These are phyloP conservation scores for Thinocorus orbignyianus DNA, from an alignment of 2,113 vertebrate genomes.

Conservation along the genomic window DNA sequence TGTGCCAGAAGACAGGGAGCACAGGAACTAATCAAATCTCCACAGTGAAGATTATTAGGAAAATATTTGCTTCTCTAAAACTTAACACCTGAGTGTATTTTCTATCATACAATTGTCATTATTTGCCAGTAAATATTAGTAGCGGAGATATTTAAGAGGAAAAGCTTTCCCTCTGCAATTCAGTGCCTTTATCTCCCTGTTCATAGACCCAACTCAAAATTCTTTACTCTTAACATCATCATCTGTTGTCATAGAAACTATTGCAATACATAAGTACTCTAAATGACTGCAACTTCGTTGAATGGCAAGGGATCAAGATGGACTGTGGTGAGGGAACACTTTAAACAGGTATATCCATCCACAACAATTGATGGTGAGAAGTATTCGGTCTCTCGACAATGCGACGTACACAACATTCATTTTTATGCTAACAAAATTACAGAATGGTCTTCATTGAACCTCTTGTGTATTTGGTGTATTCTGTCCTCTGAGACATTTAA, in stretches of 20 bases:
- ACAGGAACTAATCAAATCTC: not conserved
- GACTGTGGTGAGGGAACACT: constrained; percentile 40
- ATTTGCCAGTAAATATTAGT: constrained; percentile 31
- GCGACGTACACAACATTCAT: not conserved
- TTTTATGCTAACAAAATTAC: constrained; percentile 14
- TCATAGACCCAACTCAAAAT: constrained; percentile 68
- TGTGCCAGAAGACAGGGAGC: not conserved
- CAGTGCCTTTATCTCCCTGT: constrained; percentile 60
- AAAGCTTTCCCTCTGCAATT: constrained; percentile 36
- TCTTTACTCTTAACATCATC: constrained; percentile 73
- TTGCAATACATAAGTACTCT: constrained; percentile 67
- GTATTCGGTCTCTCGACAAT: not conserved
- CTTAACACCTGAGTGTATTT: not conserved
- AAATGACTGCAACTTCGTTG: constrained; percentile 70
- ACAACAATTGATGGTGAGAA: not conserved
- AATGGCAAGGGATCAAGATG: constrained; percentile 66
- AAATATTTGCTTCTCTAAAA: not conserved
- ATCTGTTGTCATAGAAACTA: constrained; percentile 78
- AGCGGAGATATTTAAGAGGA: not conserved
- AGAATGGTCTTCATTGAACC: not conserved
- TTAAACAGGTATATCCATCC: constrained; percentile 17
- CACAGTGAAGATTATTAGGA: not conserved
- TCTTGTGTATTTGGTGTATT: constrained; percentile 43
- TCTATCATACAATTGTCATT: not conserved
- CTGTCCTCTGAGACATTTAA: constrained; percentile 26